Conservation (phyloP, 2,888 invertebrate species). For the Stenolophus ochropezus region DNA sequence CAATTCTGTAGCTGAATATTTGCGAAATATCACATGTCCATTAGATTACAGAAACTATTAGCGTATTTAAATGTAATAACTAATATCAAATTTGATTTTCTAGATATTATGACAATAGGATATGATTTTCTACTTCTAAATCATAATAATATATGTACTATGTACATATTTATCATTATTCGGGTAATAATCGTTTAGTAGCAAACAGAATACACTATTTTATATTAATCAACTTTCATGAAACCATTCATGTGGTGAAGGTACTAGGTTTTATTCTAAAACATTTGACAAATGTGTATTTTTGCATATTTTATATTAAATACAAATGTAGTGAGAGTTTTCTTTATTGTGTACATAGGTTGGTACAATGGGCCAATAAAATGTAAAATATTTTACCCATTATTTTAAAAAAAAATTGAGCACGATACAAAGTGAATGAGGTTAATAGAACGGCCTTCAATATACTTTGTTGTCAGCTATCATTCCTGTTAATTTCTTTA, state of each 20-base stretch:
- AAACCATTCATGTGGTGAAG: slow-evolving; percentile 42
- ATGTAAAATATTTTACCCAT: slow-evolving; percentile 13
- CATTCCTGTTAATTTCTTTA: slow-evolving; percentile 38
- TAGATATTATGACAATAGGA: slow-evolving; percentile 17
- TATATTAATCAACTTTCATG: slow-evolving; percentile 23
- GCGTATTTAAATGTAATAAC: background rate
- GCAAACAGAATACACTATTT: slow-evolving; percentile 30
- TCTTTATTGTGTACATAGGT: slow-evolving; percentile 47
- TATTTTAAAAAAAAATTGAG: too few species aligned
- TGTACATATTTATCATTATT: slow-evolving; percentile 32
- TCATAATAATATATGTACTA: slow-evolving; percentile 14
- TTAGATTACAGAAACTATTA: slow-evolving; percentile 23
- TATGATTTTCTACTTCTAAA: slow-evolving; percentile 12
- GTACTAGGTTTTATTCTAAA: slow-evolving; percentile 55
- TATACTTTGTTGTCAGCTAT: slow-evolving; percentile 47
- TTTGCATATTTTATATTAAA: slow-evolving; percentile 56
- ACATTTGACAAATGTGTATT: slow-evolving; percentile 53
- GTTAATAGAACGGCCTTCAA: slow-evolving; percentile 2
- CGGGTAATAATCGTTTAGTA: slow-evolving; percentile 35
- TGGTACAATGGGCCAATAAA: slow-evolving; percentile 50
- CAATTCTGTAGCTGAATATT: background rate
- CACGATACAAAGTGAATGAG: background rate
- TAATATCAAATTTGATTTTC: slow-evolving; percentile 16
- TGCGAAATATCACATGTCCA: slow-evolving; percentile 18
- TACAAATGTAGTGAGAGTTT: slow-evolving; percentile 27